Evolutionary conservation across 1,140 invertebrate genomes (phyloP), one percentile per base, ranked within the genome.

Genomic region (Agrypnia vestita): DNA sequence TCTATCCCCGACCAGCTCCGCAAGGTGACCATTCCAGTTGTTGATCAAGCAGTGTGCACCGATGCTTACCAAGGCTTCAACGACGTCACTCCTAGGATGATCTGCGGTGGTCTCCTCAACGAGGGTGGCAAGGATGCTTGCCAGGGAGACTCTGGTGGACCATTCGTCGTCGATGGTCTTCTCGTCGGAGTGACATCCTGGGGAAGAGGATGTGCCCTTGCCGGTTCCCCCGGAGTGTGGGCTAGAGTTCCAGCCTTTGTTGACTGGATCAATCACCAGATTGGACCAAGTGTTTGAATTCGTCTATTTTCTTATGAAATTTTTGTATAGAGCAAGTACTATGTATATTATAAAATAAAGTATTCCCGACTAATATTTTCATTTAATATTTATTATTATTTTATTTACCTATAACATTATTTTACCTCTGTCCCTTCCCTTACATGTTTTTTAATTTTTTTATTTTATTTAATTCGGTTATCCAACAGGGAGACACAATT

Each of bases 61-160:
- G 47, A 80, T 0, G 80, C 86, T 55, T 86, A 89, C 47, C 19
- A 21, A 13, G 17, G 13, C 9, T 78, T 74, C 35, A 81, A 80
- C n/a, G 64, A 84, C 7, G 86, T 95, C 13, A 92, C 91, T 0
- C 84, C 91, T 7, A 91, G 91, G n/a, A 94, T 94, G 92, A 85
- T 94, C 3, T 95, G 94, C 82, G 94, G 94, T 13, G 94, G 94
- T 12, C 19, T 56, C 0, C 15, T 44, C 10, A 75, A 46, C 9
- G 35, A 13, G 3, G 86, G 86, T 6, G 88, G 86, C 8, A 84
- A 82, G 61, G 87, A 88, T 80, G 85, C 87, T 53, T 89, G 88
- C 72, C 84, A 86, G 10, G 87, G 91, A 44, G 92, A 93, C 82
- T 92, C 91, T 15, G 92, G 92, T 0, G 92, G 92, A 8, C 92